Base-by-base conservation (phyloP, 2,113 vertebrate species). In the Cebus imitator region DNA sequence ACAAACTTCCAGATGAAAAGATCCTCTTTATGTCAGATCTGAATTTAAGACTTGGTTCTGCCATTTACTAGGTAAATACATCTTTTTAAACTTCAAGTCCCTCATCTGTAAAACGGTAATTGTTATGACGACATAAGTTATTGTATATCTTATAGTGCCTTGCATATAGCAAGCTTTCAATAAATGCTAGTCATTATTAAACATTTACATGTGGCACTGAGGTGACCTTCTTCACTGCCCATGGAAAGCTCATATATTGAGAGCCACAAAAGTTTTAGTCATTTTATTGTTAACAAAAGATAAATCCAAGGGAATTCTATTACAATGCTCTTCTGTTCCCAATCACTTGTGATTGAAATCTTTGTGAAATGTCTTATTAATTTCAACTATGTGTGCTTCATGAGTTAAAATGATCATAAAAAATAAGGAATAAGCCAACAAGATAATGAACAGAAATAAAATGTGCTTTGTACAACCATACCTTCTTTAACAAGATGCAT, bases 81-180 rank as follows among this genome's bases (percentile, higher is more conserved):
- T 64, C 40, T 97, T 66, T 96, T 83, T 92, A 93, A 82, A 57
- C 55, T 78, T 68, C 30, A 94, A 91, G 43, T 72, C 27, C 30
- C 12, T 95, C 48, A 30, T 37, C 61, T 92, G 40, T 83, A 43
- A 64, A 64, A 64, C 40, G 20, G 21, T 93, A 32, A 72, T 37
- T 55, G 40, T 64, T 89, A 50, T 57, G 37, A 70, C 12, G 58
- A 58, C 78, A 32, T 64, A 57, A 96, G 72, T 95, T 64, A 87
- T 57, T 61, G 27, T 23, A 45, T 75, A 85, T 84, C 30, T 79
- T 90, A 78, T 32, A 83, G 58, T 72, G 20, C 23, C 70, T 68
- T 84, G 50, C 5, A 91, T 14, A 40, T 6, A 91, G 90, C 27
- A 83, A 94, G 50, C 23, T 50, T 90, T 72, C 87, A 86, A 5